Evolutionary conservation across 2,113 vertebrate species (phyloP).

Genomic region (Miniopterus natalensis): DNA sequence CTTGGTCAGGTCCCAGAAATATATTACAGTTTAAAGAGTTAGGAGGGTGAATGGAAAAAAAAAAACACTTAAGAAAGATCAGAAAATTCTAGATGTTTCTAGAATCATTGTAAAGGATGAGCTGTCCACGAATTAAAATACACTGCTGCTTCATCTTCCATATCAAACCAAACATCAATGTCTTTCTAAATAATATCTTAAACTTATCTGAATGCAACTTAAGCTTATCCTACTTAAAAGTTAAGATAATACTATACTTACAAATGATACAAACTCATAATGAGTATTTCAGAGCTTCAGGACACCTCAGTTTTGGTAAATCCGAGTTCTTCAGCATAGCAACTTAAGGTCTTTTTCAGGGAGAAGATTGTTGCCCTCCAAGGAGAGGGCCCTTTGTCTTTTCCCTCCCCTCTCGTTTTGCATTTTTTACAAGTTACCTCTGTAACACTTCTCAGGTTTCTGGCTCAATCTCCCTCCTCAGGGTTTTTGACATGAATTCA

Average conservation of each 20-base stretch:
- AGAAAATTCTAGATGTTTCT: neutral
- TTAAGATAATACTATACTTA: neutral
- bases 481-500: neutral
- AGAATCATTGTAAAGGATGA: neutral
- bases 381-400: neutral
- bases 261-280: neutral
- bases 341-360: neutral
- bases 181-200: neutral
- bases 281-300: neutral
- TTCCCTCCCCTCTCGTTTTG: neutral
- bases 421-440: neutral
- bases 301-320: neutral
- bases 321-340: neutral
- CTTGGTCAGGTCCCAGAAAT: neutral
- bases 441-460: neutral
- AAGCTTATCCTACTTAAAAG: neutral
- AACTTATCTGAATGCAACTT: neutral
- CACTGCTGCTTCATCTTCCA: neutral
- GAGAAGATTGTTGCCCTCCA: neutral
- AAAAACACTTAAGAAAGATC: neutral
- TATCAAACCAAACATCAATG: neutral
- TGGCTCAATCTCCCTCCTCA: neutral
- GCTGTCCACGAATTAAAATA: neutral
- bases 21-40: constrained; percentile 7
- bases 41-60: neutral